Evolutionary conservation across 1,140 invertebrate species (phyloP), one percentile per base, ranked within the genome.

Genomic region (Zaprionus camerounensis): DNA sequence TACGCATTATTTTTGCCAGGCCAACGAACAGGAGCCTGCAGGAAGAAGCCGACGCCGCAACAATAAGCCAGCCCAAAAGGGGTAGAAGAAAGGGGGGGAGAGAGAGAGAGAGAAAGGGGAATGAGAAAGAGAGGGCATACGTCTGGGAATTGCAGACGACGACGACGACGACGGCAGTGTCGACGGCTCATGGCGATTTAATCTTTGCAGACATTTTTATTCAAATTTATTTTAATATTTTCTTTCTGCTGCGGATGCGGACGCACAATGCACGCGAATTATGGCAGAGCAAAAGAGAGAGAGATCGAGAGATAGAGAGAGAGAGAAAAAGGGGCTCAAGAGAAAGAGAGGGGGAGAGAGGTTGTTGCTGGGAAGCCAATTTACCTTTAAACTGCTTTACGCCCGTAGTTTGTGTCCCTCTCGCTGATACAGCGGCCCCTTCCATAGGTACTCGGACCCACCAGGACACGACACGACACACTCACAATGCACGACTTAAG

Each of bases 151-250:
- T 84, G 84, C 84, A 84, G 84, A 84, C 84, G 84, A 59, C 55
- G 65, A n/a, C 46, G 82, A 64, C 53, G 73, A n/a, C 57, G 82
- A 80, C 80, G 82, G 41, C 57, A 51, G 17, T 49, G 82, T 65
- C 83, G 83, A 51, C 63, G 62, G 76, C 82, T 76, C 83, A 67
- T 80, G 80, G 81, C 85, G 85, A 88, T 88, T 88, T 88, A 88
- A 88, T 88, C 85, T 88, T 88, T 90, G 84, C 81, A 79, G 85
- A 81, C 81, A 88, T 80, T 88, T 90, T 85, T 85, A 88, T 88
- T 90, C 81, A 88, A 88, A 90, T 88, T 88, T 88, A 88, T 88
- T 90, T 88, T 74, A 88, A 85, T 85, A 80, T 81, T 79, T 67
- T 67, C 34, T 62, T 59, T 55, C 12, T 58, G 46, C 38, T 66